Evolutionary conservation across 2,797 vertebrate genomes (phyloP), one percentile per base, ranked within the genome.

Genomic region (Gallinago stenura): DNA sequence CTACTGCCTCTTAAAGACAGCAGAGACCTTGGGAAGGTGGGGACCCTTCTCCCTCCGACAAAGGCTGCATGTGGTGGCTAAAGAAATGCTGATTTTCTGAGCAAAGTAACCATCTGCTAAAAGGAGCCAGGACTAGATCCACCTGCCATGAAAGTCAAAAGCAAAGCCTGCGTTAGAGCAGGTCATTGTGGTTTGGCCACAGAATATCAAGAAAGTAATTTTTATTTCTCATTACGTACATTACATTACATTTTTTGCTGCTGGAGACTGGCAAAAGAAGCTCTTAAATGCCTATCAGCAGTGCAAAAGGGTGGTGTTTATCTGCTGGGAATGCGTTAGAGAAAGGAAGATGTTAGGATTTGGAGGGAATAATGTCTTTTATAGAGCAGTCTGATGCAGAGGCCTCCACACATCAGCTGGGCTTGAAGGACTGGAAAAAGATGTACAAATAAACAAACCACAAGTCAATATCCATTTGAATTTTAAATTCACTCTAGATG

Each of bases 161-260:
- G 60, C 75, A 81, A 78, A 87, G 45, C 58, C 71, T 0, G 0
- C 35, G 18, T 76, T 86, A 81, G 81, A 71, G 61, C 41, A 81
- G 70, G 37, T 70, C 18, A 1, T 83, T 41, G 64, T 57, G 28
- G 51, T 72, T 28, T 69, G 60, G 65, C 46, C 56, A 61, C 2
- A 4, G 19, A 37, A 28, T 51, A 56, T 14, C 54, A 68, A 31
- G 37, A 85, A 89, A 86, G 83, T 15, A 57, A 90, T 79, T 89
- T 94, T 93, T 92, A 70, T 84, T 93, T 94, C 86, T 93, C 77
- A 60, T 92, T 89, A 33, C 30, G 9, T 53, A 46, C 46, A 25
- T 53, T 43, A 39, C 12, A 12, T 39, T 39, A 39, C 37, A 39
- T 16, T 75, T 33, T 46, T 61, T 33, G 46, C 51, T 53, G 60